A percentile compares a stretch with the other conserved stretches of the same genome.
Conservation (phyloP, 2,797 vertebrate species). For the Lagorchestes hirsutus region DNA sequence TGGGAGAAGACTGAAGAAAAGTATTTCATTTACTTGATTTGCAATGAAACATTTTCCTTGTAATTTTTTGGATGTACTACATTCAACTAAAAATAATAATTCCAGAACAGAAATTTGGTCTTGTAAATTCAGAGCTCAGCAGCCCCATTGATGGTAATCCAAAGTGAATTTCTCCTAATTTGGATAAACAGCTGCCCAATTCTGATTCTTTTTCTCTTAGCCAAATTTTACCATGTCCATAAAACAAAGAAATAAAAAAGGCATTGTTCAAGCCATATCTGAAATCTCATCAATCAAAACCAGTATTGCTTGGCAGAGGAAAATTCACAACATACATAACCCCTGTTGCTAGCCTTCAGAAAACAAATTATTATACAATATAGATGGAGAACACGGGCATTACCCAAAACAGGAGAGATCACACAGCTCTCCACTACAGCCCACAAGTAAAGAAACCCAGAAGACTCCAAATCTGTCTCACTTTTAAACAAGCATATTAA, state of each 20-base stretch:
- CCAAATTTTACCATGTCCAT: neutral
- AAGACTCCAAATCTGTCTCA: neutral
- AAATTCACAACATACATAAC: neutral
- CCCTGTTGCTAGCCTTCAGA: neutral
- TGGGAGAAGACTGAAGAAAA: neutral
- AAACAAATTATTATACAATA: neutral
- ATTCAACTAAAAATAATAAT: constrained; percentile 60
- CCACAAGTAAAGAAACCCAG: constrained; percentile 22
- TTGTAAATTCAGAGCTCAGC: constrained; percentile 47
- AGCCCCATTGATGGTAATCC: constrained; percentile 37
- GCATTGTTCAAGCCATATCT: constrained; percentile 7
- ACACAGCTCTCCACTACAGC: neutral
- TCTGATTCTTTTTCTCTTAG: neutral
- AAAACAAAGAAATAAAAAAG: neutral
- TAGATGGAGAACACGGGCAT: neutral
- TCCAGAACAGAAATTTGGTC: constrained; percentile 53
- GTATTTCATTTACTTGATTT: constrained; percentile 43
- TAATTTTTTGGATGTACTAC: neutral
- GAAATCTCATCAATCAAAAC: constrained; percentile 17
- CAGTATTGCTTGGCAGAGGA: neutral
- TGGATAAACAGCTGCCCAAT: neutral
- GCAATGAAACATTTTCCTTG: constrained; percentile 45
- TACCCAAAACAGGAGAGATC: neutral
- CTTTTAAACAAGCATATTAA: constrained; percentile 28
- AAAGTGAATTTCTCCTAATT: constrained; percentile 3